Evolutionary conservation across 2,888 invertebrate genomes (phyloP).

Genomic region (Hesperia comma): DNA sequence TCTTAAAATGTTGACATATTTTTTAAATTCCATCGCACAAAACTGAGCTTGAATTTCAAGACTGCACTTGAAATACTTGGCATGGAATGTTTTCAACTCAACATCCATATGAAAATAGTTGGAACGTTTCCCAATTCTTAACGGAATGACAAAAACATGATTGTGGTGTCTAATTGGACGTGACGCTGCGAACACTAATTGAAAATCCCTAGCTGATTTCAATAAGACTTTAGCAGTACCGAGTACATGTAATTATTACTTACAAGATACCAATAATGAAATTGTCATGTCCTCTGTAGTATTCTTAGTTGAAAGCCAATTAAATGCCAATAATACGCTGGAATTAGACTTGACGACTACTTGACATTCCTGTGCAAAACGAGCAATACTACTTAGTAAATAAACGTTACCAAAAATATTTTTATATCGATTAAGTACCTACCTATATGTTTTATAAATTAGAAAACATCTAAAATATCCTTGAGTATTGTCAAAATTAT

Average conservation of each 20-base stretch:
- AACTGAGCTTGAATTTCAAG: background rate
- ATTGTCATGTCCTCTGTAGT: background rate
- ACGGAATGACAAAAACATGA: conserved; percentile 20
- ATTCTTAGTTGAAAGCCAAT: too few species aligned
- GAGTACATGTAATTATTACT: conserved; percentile 1
- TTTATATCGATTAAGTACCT: too few species aligned
- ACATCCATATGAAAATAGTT: conserved; percentile 31
- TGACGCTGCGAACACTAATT: conserved; percentile 25
- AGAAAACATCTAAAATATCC: too few species aligned
- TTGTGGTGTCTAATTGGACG: conserved; percentile 30
- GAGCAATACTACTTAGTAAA: too few species aligned
- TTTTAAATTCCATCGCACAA: background rate
- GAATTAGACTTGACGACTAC: too few species aligned
- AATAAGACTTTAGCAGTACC: conserved; percentile 3
- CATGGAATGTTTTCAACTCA: conserved; percentile 15
- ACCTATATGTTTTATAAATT: too few species aligned
- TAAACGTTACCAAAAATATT: too few species aligned
- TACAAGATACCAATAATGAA: conserved; percentile 16
- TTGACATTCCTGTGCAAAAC: too few species aligned
- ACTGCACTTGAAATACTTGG: conserved; percentile 29
- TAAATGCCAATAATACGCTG: too few species aligned
- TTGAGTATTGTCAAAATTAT: too few species aligned
- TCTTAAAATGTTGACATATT: too few species aligned
- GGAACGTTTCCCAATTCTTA: conserved; percentile 36
- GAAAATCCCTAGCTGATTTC: conserved; percentile 28